Evolutionary conservation across 1,140 invertebrate species (phyloP), one percentile per base, ranked within the genome.

Genomic region (Nasonia giraulti): DNA sequence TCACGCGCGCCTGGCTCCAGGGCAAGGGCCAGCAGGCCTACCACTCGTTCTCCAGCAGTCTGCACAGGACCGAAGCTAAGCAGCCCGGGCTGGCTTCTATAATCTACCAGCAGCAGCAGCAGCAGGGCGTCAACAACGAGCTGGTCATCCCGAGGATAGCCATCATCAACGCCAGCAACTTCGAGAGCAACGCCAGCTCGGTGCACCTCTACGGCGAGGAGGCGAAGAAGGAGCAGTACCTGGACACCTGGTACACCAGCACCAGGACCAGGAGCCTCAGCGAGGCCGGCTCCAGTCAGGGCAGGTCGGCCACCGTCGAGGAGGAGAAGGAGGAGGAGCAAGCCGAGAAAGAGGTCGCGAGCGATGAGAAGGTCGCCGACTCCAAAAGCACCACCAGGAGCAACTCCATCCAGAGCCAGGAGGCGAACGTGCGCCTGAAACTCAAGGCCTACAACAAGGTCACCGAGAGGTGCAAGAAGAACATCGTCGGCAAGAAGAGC

Each of bases 131-230:
- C 82, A 12, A 47, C 27, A 23, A 80, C 0, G 88, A 90, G 33
- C 8, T 91, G 8, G 87, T 92, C 2, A 93, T 93, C 44, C 92
- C 92, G 0, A 88, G 86, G 23, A 93, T 93, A 75, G 90, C 92
- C 0, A 93, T 93, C 50, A 93, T 93, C 80, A 93, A 92, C 40
- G 89, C 92, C 0, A 93, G 92, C 47, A 93, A 92, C 69, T 91
- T 93, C 31, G 91, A 90, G 37, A 93, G 92, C 0, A 91, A 92
- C 62, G 91, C 91, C 20, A 93, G 92, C 73, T 93, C 92, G 0
- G 89, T 92, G 1, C 82, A 82, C 7, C 50, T 79, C 0, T 14
- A 68, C 8, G 73, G 69, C 0, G 73, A 77, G 1, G 7, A 0
- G 4, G 2, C 47, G 1, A 33, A 5, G 14, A 68, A 23, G 10